Evolutionary conservation across 2,888 invertebrate genomes (phyloP).

Genomic region (Charanyca ferruginea): DNA sequence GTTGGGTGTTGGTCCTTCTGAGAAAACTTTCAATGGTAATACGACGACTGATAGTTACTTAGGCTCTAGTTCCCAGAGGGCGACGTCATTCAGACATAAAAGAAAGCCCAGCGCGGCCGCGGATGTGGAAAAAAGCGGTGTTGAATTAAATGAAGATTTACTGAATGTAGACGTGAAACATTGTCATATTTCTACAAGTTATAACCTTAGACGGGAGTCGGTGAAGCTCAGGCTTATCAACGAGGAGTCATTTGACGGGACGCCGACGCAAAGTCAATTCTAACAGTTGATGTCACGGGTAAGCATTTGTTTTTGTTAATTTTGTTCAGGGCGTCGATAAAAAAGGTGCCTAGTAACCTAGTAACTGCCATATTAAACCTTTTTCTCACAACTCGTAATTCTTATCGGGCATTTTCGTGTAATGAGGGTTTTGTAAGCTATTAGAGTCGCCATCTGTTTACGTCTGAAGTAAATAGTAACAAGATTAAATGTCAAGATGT

Average conservation of each 20-base stretch:
- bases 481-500: conserved; percentile 54
- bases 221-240: conserved; percentile 87
- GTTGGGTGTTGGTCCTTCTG: conserved; percentile 90
- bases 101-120: conserved; percentile 92
- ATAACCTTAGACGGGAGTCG: conserved; percentile 86
- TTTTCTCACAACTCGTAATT: conserved; percentile 25
- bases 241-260: conserved; percentile 87
- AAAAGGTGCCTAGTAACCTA: conserved; percentile 21
- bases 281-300: conserved; percentile 87
- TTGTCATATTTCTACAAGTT: conserved; percentile 88
- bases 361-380: conserved; percentile 22
- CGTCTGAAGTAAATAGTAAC: conserved; percentile 33
- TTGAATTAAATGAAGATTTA: conserved; percentile 86
- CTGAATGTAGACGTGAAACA: conserved; percentile 87
- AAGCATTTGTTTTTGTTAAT: conserved; percentile 61
- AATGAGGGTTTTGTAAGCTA: conserved; percentile 1
- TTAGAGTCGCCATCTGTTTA: conserved; percentile 25
- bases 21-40: conserved; percentile 94
- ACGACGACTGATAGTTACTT: conserved; percentile 93
- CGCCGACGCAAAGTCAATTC: conserved; percentile 87
- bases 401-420: conserved; percentile 22
- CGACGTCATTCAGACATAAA: conserved; percentile 88
- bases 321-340: conserved; percentile 17
- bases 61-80: conserved; percentile 90
- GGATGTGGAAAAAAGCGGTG: conserved; percentile 91